phyloP scores from a whole-genome alignment of 2,888 invertebrate species.

The Polydrusus cervinus region DNA sequence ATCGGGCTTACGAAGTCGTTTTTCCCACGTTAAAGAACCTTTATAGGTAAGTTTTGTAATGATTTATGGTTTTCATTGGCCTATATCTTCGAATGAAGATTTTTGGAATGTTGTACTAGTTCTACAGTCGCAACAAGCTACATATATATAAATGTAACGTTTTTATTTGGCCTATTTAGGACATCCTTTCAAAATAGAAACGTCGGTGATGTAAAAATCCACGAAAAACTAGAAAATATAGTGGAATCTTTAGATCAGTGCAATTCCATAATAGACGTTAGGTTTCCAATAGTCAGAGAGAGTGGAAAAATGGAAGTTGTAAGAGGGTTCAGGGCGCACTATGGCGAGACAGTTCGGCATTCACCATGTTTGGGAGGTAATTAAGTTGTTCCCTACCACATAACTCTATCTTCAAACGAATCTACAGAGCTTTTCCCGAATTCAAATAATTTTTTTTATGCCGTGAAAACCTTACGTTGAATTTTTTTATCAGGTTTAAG shows the following conservation, averaged over 20 bases:
- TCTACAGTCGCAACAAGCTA: no score
- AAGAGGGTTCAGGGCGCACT: slow-evolving; percentile 66
- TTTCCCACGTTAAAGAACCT: slow-evolving; percentile 63
- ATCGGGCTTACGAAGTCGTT: slow-evolving; percentile 64
- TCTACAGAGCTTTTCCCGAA: no score
- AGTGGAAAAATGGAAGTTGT: slow-evolving; percentile 64
- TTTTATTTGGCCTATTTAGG: slow-evolving; percentile 4
- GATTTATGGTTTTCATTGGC: no score
- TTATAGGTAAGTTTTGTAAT: slow-evolving; percentile 51
- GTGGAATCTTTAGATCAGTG: slow-evolving; percentile 65
- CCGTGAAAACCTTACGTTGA: no score
- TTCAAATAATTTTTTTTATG: no score
- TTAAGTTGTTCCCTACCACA: background rate
- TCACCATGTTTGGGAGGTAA: slow-evolving; percentile 64
- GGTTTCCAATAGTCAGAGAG: slow-evolving; percentile 64
- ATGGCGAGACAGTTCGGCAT: slow-evolving; percentile 62
- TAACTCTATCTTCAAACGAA: no score
- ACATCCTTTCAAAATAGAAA: slow-evolving; percentile 8
- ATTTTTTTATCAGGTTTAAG: slow-evolving; percentile 62
- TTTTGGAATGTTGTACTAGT: no score
- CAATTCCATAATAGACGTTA: slow-evolving; percentile 65
- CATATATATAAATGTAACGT: no score
- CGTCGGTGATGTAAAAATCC: slow-evolving; percentile 37
- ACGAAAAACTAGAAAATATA: slow-evolving; percentile 59
- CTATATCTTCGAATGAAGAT: no score